Evolutionary conservation across 2,113 vertebrate species (phyloP).

Genomic region (Dromiciops gliroides): DNA sequence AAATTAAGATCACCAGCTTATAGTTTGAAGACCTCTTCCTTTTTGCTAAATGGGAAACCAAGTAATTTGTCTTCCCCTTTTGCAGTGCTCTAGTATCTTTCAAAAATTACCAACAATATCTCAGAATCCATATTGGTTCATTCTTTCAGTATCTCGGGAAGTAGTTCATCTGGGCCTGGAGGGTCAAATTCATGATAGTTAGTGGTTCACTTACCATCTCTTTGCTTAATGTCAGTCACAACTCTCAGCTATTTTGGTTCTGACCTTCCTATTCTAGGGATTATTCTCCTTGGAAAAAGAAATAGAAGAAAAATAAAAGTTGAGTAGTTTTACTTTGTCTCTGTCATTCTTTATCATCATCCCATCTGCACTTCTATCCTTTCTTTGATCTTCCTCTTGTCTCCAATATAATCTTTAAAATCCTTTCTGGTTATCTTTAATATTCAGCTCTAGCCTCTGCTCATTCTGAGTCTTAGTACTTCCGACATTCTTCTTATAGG

Average conservation of each 20-base stretch:
- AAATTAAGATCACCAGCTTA: background rate
- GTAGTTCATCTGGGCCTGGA: background rate
- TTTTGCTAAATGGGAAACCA: background rate
- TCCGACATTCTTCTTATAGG: background rate
- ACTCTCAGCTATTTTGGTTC: background rate
- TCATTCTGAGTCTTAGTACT: background rate
- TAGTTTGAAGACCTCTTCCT: background rate
- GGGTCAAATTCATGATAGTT: background rate
- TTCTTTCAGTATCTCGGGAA: background rate
- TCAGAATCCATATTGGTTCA: background rate
- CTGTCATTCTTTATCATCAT: background rate
- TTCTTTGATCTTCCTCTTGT: background rate
- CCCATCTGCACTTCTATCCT: background rate
- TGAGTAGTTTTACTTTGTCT: background rate
- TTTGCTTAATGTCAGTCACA: background rate
- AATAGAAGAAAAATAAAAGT: background rate
- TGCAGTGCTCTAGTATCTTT: background rate
- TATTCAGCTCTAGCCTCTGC: background rate
- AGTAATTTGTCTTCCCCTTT: background rate
- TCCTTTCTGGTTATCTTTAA: background rate
- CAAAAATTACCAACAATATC: background rate
- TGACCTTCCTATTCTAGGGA: background rate
- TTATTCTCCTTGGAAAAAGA: background rate
- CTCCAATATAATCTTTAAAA: background rate
- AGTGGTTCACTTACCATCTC: background rate